Conservation (phyloP, 2,113 vertebrate genomes). For the Illadopsis cleaveri region DNA sequence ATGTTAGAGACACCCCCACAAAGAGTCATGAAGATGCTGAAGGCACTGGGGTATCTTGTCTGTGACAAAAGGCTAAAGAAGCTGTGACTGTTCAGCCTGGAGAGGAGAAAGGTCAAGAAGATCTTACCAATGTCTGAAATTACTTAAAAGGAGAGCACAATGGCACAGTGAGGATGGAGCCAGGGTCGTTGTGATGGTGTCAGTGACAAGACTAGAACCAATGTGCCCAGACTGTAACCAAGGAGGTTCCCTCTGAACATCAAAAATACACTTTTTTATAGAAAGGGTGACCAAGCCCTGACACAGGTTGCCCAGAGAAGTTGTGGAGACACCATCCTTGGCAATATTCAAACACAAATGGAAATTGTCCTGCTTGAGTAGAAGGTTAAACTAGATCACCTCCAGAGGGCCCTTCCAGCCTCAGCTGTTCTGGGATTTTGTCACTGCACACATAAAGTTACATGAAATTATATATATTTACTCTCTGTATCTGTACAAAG, state of each 20-base stretch:
- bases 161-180: background rate
- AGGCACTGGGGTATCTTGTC: background rate
- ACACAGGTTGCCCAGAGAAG: background rate
- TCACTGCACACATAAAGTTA: background rate
- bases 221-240: background rate
- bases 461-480: background rate
- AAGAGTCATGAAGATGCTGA: background rate
- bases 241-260: background rate
- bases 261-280: background rate
- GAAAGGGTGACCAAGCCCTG: background rate
- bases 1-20: no score
- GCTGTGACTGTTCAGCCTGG: background rate
- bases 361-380: background rate
- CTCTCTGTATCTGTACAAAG: background rate
- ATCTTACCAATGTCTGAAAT: background rate
- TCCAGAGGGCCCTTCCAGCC: background rate
- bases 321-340: background rate
- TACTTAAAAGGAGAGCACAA: background rate
- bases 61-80: background rate
- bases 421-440: background rate
- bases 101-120: background rate
- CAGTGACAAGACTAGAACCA: background rate
- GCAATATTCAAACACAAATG: background rate
- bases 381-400: background rate
- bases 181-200: background rate